phyloP scores from a whole-genome alignment of 2,888 invertebrate species.

The Epinotia demarniana region DNA sequence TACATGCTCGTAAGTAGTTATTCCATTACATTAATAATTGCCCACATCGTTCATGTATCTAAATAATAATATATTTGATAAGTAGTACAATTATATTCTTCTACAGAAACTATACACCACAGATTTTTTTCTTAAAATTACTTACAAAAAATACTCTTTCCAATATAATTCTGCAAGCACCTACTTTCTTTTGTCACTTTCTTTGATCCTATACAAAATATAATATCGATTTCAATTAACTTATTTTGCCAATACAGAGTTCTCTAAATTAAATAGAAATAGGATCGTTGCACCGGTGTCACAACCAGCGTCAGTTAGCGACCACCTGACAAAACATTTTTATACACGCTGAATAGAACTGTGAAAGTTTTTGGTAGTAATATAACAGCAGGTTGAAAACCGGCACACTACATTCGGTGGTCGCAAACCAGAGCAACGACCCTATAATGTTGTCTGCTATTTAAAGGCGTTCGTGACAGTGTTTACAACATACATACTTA shows the following conservation, averaged over 20 bases:
- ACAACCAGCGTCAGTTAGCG: no score
- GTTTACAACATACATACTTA: neutral
- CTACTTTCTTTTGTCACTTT: constrained; percentile 40
- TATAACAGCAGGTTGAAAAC: no score
- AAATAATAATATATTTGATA: neutral
- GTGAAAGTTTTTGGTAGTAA: no score
- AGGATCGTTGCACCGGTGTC: no score
- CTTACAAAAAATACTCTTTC: constrained; percentile 56
- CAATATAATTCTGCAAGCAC: constrained; percentile 51
- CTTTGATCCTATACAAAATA: constrained; percentile 34
- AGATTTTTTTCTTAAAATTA: constrained; percentile 35
- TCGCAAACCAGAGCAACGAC: no score
- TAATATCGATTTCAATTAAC: constrained; percentile 28
- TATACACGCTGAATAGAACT: no score
- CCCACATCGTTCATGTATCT: neutral
- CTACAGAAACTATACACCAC: constrained; percentile 29
- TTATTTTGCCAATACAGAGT: constrained; percentile 10
- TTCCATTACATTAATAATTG: neutral
- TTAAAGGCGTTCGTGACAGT: neutral
- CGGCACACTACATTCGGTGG: no score
- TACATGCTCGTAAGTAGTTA: neutral
- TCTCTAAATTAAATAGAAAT: constrained; percentile 1
- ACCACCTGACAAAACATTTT: no score
- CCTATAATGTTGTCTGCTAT: neutral
- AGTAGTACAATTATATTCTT: constrained; percentile 6